Percentiles rank a stretch among this genome's conserved stretches.
Conservation (phyloP, 2,113 vertebrate genomes). For the Sterrhoptilus dennistouni region DNA sequence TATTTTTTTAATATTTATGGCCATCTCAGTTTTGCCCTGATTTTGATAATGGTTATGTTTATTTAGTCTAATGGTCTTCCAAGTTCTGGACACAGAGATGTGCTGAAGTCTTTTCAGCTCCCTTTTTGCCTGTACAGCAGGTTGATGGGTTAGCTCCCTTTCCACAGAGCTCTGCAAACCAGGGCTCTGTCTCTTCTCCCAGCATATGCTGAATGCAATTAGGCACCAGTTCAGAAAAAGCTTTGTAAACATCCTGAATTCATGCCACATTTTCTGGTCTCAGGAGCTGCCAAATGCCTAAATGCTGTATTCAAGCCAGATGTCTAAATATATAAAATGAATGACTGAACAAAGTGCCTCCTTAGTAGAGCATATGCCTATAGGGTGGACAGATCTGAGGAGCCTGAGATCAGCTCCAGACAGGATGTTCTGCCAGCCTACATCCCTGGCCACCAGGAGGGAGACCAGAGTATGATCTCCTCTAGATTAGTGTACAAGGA, state of each 20-base stretch:
- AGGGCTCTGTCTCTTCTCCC: slow-evolving; percentile 23
- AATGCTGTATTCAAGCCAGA: slow-evolving; percentile 19
- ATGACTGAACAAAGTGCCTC: slow-evolving; percentile 41
- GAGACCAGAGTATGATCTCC: neutral
- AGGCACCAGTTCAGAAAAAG: slow-evolving; percentile 54
- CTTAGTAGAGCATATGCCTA: slow-evolving; percentile 19
- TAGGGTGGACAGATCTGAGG: neutral
- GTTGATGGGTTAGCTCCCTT: neutral
- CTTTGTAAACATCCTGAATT: slow-evolving; percentile 66
- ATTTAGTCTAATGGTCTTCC: neutral
- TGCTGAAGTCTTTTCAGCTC: neutral
- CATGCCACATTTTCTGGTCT: slow-evolving; percentile 37
- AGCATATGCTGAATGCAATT: slow-evolving; percentile 65
- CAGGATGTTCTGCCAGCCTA: neutral
- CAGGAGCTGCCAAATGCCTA: slow-evolving; percentile 50
- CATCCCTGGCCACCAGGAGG: neutral
- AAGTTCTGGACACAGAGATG: neutral
- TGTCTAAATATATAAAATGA: slow-evolving; percentile 66
- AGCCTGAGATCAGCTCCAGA: neutral
- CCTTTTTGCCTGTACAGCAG: neutral
- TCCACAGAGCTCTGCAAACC: slow-evolving; percentile 9
- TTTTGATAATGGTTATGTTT: neutral
- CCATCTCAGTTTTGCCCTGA: neutral
- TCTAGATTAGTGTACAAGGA: neutral
- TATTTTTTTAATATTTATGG: neutral